A percentile compares a stretch with the other conserved stretches of the same genome.
phyloP scores from a whole-genome alignment of 2,113 vertebrate genomes.

The Salvelinus namaycush region DNA sequence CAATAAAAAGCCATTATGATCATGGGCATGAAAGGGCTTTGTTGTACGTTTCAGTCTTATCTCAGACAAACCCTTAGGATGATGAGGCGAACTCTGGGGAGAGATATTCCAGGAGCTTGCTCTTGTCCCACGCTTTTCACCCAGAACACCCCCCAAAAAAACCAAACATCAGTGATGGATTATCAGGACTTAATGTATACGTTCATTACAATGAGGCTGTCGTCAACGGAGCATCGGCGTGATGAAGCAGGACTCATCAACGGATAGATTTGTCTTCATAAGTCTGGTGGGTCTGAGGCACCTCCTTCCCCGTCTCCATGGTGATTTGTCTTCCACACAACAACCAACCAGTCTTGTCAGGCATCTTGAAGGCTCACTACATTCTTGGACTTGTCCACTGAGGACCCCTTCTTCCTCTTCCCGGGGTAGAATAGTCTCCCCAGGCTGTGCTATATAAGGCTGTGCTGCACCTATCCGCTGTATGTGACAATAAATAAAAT shows the following conservation, averaged over 20 bases:
- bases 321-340: conserved; percentile 41
- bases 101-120: conserved; percentile 41
- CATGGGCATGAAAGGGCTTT: background rate
- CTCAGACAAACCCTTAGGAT: conserved; percentile 31
- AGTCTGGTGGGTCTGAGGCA: conserved; percentile 43
- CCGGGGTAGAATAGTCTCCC: background rate
- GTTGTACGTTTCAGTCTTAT: conserved; percentile 29
- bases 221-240: conserved; percentile 54
- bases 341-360: conserved; percentile 32
- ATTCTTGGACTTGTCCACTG: conserved; percentile 28
- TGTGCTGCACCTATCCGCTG: too few relatives aligned
- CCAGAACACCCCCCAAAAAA: conserved; percentile 15
- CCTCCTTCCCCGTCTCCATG: conserved; percentile 38
- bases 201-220: conserved; percentile 26
- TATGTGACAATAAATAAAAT: too few relatives aligned
- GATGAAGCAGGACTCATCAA: conserved; percentile 51
- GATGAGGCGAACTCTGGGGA: conserved; percentile 14
- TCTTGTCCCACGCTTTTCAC: background rate
- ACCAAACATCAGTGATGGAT: conserved; percentile 53
- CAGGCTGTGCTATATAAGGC: background rate
- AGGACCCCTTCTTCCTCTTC: conserved; percentile 2
- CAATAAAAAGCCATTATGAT: background rate
- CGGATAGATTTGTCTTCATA: conserved; percentile 57
- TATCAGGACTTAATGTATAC: conserved; percentile 30
- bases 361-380: conserved; percentile 43